Conservation (phyloP, 1,140 invertebrate species). For the Limonius californicus region DNA sequence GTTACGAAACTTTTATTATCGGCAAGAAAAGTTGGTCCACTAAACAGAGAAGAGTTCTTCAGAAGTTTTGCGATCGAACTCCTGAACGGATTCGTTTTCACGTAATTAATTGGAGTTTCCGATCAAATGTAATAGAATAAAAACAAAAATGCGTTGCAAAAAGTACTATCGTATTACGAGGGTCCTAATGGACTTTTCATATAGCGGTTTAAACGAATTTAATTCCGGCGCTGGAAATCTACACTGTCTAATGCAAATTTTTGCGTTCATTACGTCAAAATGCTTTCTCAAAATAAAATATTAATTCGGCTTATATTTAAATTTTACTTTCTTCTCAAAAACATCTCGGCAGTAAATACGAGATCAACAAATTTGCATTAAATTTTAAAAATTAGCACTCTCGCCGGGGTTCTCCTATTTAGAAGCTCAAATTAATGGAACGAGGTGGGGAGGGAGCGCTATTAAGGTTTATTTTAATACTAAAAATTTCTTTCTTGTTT, state of each 20-base stretch:
- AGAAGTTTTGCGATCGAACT: not conserved
- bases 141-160: conserved; percentile 13
- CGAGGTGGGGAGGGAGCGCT: no score
- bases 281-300: no score
- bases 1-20: not conserved
- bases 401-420: no score
- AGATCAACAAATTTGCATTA: no score
- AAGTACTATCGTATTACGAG: conserved; percentile 15
- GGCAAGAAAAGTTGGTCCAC: not conserved
- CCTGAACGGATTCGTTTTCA: conserved; percentile 18
- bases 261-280: no score
- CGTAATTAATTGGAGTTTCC: conserved; percentile 23
- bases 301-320: no score
- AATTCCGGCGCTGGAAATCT: not conserved
- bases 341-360: no score
- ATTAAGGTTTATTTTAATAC: no score
- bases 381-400: no score
- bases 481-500: no score
- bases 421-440: no score
- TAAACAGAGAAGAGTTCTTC: not conserved
- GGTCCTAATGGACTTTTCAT: conserved; percentile 17
- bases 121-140: conserved; percentile 22
- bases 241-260: not conserved
- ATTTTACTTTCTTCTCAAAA: no score
- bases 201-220: not conserved